Evolutionary conservation across 2,888 invertebrate genomes (phyloP).

Genomic region (Corbicula japonica): DNA sequence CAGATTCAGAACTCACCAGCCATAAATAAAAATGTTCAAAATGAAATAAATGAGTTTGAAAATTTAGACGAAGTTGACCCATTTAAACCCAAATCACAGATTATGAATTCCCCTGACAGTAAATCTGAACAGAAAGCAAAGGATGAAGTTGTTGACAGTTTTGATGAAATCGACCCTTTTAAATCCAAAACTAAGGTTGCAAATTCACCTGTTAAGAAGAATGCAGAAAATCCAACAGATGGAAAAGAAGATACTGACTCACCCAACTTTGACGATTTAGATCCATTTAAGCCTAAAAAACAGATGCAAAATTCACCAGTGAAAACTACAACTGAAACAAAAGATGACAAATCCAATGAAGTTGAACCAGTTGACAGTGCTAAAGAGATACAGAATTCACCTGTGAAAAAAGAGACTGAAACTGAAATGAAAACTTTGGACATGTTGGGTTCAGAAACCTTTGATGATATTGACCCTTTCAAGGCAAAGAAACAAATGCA

Average conservation of each 20-base stretch:
- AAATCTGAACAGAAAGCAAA: not conserved
- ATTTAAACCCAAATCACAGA: slow-evolving; percentile 37
- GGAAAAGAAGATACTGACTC: not conserved
- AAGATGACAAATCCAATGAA: not conserved
- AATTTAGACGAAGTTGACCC: too few species aligned
- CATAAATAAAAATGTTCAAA: too few species aligned
- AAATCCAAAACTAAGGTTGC: not conserved
- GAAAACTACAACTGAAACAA: not conserved
- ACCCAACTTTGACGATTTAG: slow-evolving; percentile 23
- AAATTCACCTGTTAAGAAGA: not conserved
- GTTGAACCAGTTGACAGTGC: slow-evolving; percentile 31
- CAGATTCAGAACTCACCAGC: slow-evolving; percentile 20
- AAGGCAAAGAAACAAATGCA: slow-evolving; percentile 30
- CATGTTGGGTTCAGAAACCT: not conserved
- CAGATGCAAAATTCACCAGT: slow-evolving; percentile 31
- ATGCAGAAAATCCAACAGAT: not conserved
- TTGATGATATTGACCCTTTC: slow-evolving; percentile 35
- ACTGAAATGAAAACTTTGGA: not conserved
- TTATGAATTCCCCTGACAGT: slow-evolving; percentile 24
- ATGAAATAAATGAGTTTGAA: too few species aligned
- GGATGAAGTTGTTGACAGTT: not conserved
- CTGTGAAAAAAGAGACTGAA: not conserved
- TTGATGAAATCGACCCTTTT: slow-evolving; percentile 4
- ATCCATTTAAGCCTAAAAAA: slow-evolving; percentile 41
- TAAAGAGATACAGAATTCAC: slow-evolving; percentile 42